Evolutionary conservation across 2,797 vertebrate species (phyloP).

Genomic region (Gymnoscopelus braueri): DNA sequence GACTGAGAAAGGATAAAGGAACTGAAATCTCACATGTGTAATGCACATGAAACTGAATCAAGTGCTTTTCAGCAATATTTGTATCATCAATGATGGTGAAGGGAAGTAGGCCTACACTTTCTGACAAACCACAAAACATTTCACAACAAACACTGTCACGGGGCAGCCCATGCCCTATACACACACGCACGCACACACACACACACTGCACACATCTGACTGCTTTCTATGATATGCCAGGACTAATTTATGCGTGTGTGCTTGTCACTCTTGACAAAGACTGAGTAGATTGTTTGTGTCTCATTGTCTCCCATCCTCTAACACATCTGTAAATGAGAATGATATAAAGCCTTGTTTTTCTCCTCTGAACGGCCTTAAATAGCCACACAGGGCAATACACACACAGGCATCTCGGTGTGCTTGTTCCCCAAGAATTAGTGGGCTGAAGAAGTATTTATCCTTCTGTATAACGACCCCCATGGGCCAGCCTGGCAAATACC

Average conservation of each 20-base stretch:
- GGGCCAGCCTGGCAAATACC: neutral
- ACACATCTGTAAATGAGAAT: conserved; percentile 29
- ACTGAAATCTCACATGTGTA: too few relatives aligned
- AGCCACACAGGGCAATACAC: conserved; percentile 3
- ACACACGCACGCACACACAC: too few relatives aligned
- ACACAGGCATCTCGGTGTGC: neutral
- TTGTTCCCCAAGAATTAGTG: neutral
- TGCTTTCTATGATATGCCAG: too few relatives aligned
- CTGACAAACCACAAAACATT: too few relatives aligned
- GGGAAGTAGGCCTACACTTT: too few relatives aligned
- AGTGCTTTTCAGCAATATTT: too few relatives aligned
- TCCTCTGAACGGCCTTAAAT: neutral
- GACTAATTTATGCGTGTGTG: neutral
- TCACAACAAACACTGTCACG: too few relatives aligned
- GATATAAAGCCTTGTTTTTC: conserved; percentile 25
- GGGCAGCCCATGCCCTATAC: too few relatives aligned
- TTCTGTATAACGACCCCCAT: neutral
- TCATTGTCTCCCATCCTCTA: conserved; percentile 21
- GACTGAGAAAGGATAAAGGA: too few relatives aligned
- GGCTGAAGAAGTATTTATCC: neutral
- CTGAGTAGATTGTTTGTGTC: conserved; percentile 11
- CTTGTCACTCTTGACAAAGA: neutral
- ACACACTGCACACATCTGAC: too few relatives aligned
- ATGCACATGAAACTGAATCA: too few relatives aligned
- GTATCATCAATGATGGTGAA: too few relatives aligned